These are phyloP conservation scores for Mobula hypostoma DNA, from an alignment of 2,113 vertebrate species.

Conservation along the genomic window DNA sequence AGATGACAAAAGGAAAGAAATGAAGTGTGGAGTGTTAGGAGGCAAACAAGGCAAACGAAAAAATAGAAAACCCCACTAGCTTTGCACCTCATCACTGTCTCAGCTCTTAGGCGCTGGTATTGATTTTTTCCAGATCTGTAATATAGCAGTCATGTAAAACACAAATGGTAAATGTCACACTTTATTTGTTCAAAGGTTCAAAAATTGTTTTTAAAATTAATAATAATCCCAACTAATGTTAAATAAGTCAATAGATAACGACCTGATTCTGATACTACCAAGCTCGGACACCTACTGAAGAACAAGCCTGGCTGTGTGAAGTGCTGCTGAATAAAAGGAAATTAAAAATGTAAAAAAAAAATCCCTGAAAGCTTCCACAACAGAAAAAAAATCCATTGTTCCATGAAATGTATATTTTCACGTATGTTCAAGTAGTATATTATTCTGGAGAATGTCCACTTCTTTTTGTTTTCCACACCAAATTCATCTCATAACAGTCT, in stretches of 20 bases:
- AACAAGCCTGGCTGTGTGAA: background rate
- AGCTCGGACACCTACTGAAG: background rate
- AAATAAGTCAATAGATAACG: conserved; percentile 31
- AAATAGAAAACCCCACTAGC: conserved; percentile 25
- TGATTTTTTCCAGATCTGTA: conserved; percentile 36
- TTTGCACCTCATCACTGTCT: conserved; percentile 37
- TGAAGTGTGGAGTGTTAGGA: conserved; percentile 35
- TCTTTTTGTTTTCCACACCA: too few species aligned
- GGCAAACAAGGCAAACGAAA: conserved; percentile 32
- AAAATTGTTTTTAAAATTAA: conserved; percentile 37
- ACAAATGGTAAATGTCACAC: conserved; percentile 37
- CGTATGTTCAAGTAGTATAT: background rate
- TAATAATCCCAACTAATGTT: conserved; percentile 37
- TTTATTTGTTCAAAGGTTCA: conserved; percentile 38
- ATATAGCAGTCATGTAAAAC: conserved; percentile 38
- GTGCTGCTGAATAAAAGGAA: background rate
- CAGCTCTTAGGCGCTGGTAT: background rate
- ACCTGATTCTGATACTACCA: background rate
- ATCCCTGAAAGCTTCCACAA: background rate
- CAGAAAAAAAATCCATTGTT: conserved; percentile 18
- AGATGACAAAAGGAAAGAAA: conserved; percentile 37
- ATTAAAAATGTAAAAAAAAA: background rate
- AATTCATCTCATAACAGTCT: background rate
- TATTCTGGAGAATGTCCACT: too few species aligned
- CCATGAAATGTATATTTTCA: background rate